A percentile compares a stretch with the other conserved stretches of the same genome.
These are phyloP conservation scores for Lagorchestes hirsutus DNA, from an alignment of 2,797 vertebrate species.

Conservation along the genomic window DNA sequence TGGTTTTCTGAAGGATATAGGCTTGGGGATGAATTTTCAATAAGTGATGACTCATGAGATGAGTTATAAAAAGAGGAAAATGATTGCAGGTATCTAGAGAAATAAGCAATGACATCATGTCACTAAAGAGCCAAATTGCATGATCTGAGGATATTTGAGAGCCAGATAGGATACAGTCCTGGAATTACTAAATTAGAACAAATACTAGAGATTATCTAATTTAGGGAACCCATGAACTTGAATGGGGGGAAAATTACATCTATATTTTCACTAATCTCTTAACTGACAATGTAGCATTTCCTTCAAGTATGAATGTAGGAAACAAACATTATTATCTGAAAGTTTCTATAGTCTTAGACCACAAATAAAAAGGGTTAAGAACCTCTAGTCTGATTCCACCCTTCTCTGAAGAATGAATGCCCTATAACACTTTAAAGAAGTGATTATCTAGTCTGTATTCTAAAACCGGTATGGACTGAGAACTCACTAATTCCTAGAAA, in stretches of 20 bases:
- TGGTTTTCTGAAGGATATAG: not conserved
- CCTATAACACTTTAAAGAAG: not conserved
- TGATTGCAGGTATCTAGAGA: not conserved
- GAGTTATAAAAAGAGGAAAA: not conserved
- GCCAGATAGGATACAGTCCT: not conserved
- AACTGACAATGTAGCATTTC: not conserved
- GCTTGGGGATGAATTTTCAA: not conserved
- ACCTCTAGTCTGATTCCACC: not conserved
- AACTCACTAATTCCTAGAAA: not conserved
- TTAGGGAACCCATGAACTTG: not conserved
- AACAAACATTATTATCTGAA: not conserved
- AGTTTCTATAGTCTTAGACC: not conserved
- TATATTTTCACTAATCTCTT: not conserved
- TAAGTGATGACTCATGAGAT: not conserved
- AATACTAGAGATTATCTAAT: not conserved
- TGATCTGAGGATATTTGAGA: not conserved
- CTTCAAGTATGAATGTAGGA: not conserved
- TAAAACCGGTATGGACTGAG: no score
- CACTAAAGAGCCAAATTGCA: conserved; percentile 5
- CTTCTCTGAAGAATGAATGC: not conserved
- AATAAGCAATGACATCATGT: not conserved
- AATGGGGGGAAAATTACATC: not conserved
- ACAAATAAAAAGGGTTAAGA: not conserved
- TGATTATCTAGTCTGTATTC: not conserved
- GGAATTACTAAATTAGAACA: not conserved